phyloP scores from a whole-genome alignment of 2,888 invertebrate species.

The Thera obeliscata region DNA sequence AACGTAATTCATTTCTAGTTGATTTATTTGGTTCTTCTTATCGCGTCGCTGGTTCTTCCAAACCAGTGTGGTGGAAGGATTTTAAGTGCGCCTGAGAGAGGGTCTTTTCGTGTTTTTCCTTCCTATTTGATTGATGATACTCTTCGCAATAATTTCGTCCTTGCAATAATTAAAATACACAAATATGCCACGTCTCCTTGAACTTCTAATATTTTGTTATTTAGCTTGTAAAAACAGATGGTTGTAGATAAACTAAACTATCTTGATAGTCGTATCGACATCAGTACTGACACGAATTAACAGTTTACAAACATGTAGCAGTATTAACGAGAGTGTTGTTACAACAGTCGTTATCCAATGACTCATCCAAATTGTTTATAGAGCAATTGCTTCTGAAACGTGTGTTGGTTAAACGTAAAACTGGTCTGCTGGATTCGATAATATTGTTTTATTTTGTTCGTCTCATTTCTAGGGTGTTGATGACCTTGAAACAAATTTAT shows the following conservation, averaged over 20 bases:
- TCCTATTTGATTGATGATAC: no score
- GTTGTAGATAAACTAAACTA: background rate
- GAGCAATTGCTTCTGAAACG: constrained; percentile 29
- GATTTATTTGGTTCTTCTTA: no score
- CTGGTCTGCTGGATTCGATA: constrained; percentile 20
- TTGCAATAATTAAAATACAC: background rate
- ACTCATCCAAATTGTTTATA: constrained; percentile 35
- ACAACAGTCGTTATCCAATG: constrained; percentile 51
- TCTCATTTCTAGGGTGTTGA: background rate
- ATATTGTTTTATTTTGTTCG: constrained; percentile 23
- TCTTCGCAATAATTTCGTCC: no score
- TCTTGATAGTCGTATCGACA: background rate
- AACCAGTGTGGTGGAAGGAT: no score
- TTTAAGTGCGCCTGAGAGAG: no score
- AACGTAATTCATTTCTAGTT: background rate
- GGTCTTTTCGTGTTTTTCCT: no score
- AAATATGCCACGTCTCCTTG: background rate
- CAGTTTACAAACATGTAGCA: constrained; percentile 34
- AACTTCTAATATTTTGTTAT: background rate
- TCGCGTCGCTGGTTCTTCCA: no score
- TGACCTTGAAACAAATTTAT: constrained; percentile 13
- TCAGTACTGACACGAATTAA: constrained; percentile 6
- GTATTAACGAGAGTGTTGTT: constrained; percentile 44
- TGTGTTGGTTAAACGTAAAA: constrained; percentile 15
- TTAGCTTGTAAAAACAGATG: background rate